phyloP scores from a whole-genome alignment of 2,797 vertebrate species.

The Cynopterus sphinx region DNA sequence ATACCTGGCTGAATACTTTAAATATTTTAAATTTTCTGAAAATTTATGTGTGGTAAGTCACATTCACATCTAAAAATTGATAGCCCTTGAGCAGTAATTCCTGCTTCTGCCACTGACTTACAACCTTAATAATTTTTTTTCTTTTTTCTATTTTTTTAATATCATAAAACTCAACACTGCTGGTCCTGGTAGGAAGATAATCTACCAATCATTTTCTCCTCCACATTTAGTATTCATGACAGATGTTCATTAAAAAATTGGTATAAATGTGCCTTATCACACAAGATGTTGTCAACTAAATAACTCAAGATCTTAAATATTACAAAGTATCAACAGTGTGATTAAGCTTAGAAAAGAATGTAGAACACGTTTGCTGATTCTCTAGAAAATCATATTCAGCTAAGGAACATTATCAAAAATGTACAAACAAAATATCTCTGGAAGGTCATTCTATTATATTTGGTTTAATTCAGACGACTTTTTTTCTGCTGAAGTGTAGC shows the following conservation, averaged over 20 bases:
- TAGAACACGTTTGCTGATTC: not conserved
- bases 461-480: not conserved
- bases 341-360: slow-evolving; percentile 27
- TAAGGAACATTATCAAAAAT: not conserved
- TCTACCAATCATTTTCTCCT: slow-evolving; percentile 21
- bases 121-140: slow-evolving; percentile 24
- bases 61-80: slow-evolving; percentile 69
- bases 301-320: not conserved
- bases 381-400: not conserved
- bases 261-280: not conserved
- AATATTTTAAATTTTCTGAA: slow-evolving; percentile 71
- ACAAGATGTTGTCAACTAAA: not conserved
- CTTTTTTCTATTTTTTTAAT: slow-evolving; percentile 6
- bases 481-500: not conserved
- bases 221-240: slow-evolving; percentile 39
- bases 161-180: slow-evolving; percentile 56
- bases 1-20: slow-evolving; percentile 30
- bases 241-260: slow-evolving; percentile 28
- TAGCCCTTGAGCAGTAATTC: slow-evolving; percentile 63
- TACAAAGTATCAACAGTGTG: slow-evolving; percentile 9
- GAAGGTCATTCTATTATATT: not conserved
- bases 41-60: slow-evolving; percentile 70
- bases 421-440: not conserved
- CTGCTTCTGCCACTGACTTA: slow-evolving; percentile 51
- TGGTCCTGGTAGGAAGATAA: slow-evolving; percentile 43